Evolutionary conservation across 2,797 vertebrate genomes (phyloP).

Genomic region (Eulemur rubriventer): DNA sequence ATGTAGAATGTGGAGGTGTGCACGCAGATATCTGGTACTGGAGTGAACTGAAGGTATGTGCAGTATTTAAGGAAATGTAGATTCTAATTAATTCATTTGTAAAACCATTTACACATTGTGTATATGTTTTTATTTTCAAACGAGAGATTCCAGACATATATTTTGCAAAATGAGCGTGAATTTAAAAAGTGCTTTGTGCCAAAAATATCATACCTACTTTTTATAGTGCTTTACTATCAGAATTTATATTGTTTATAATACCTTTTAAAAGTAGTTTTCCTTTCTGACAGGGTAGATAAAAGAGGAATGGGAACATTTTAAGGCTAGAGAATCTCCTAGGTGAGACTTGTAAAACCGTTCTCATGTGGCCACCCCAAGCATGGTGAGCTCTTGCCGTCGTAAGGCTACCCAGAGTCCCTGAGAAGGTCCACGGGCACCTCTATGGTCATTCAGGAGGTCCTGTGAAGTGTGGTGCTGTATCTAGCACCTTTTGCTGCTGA

Average conservation of each 20-base stretch:
- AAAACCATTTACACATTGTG: background rate
- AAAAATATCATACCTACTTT: constrained; percentile 79
- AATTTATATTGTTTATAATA: constrained; percentile 72
- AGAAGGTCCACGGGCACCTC: background rate
- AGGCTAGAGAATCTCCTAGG: constrained; percentile 29
- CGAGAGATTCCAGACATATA: constrained; percentile 66
- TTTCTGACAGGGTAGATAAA: constrained; percentile 60
- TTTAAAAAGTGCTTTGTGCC: constrained; percentile 82
- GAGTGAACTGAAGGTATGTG: constrained; percentile 16
- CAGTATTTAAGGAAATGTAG: constrained; percentile 2
- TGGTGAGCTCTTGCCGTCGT: background rate
- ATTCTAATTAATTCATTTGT: constrained; percentile 48
- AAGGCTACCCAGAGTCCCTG: background rate
- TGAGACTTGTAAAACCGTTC: background rate
- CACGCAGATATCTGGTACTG: constrained; percentile 49
- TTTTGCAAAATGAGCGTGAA: constrained; percentile 66
- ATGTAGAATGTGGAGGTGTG: constrained; percentile 11
- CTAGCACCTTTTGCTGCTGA: constrained; percentile 6
- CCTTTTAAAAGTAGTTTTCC: constrained; percentile 68
- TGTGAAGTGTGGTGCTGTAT: background rate
- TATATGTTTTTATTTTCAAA: constrained; percentile 60
- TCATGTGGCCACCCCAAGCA: accelerated
- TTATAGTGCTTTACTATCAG: constrained; percentile 78
- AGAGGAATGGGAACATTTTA: constrained; percentile 5
- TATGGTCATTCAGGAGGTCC: background rate